Base-by-base conservation (phyloP, 2,113 vertebrate species). In the Embiotoca jacksoni region DNA sequence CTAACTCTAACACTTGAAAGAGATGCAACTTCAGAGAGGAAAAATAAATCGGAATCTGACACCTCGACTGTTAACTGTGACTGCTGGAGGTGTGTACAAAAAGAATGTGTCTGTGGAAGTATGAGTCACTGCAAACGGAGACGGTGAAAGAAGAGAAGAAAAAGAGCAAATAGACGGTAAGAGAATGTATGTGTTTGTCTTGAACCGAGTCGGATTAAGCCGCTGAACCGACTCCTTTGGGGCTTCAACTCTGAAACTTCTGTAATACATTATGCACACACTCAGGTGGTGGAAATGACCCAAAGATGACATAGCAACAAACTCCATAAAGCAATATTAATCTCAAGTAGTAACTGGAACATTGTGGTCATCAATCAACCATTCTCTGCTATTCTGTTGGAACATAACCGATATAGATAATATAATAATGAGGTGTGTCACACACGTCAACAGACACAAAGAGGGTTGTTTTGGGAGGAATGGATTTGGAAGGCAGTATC, bases 51-150 rank as follows among this genome's bases (percentile, higher is more conserved):
- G 0, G 70, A 69, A 79, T 76, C n/a, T 80, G 81, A 90, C 89
- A 89, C 92, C 61, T 88, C 72, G 2, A 62, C 59, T 73, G 72
- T 85, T 68, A 86, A 73, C 81, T 84, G 88, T 71, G 89, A 87
- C 78, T 82, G 75, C 36, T 58, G 10, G 82, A 84, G 83, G 82
- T 88, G 86, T 81, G 82, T 37, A 80, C 23, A 23, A 23, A 23
- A 23, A 74, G 74, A 78, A 82, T 81, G 86, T 78, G 86, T 81
- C 76, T 81, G 56, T 59, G 55, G 78, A 77, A 62, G 35, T 72
- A 91, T 92, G 88, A 91, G 84, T 91, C 87, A 88, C 82, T 55
- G 80, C 15, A 47, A 75, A 77, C 23, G 53, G 62, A 86, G 88
- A 81, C 67, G 64, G 82, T 76, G 62, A 23, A 37, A 52, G 52